A percentile compares a stretch with the other conserved stretches of the same genome.
Conservation (phyloP, 2,113 vertebrate genomes). For the Ariopsis seemanni region DNA sequence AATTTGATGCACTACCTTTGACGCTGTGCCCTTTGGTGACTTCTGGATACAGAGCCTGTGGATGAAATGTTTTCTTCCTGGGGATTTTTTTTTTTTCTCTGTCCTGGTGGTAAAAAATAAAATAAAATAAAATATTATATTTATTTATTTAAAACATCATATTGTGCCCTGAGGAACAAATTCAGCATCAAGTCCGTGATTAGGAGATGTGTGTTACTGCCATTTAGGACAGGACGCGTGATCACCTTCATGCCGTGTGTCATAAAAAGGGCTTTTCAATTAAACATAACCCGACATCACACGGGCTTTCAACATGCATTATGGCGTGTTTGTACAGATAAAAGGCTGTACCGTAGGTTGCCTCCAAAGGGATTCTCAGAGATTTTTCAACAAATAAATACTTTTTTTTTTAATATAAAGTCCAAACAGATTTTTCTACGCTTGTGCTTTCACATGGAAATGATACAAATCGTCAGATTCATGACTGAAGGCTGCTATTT, state of each 20-base stretch:
- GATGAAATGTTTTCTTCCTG: conserved; percentile 9
- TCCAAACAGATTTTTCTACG: no score
- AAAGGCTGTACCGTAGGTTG: conserved; percentile 48
- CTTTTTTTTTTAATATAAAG: not conserved
- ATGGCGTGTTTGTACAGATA: conserved; percentile 69
- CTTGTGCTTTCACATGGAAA: not conserved
- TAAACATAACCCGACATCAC: conserved; percentile 74
- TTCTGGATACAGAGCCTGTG: conserved; percentile 26
- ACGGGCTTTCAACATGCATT: conserved; percentile 70
- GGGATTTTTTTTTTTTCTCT: not conserved
- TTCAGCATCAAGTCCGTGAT: not conserved
- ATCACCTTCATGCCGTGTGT: conserved; percentile 35
- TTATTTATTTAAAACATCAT: not conserved
- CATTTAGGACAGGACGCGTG: conserved; percentile 14
- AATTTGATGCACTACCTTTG: conserved; percentile 38
- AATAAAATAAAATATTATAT: no score
- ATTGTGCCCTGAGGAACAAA: not conserved
- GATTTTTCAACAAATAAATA: conserved; percentile 44
- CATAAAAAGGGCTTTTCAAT: conserved; percentile 60
- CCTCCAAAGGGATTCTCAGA: conserved; percentile 47
- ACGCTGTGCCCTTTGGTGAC: conserved; percentile 45
- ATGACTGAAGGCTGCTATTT: not conserved
- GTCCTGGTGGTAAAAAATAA: not conserved
- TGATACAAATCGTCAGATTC: not conserved
- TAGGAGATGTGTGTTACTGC: not conserved